These are phyloP conservation scores for Argyresthia goedartella DNA, from an alignment of 2,888 invertebrate species.

Conservation along the genomic window DNA sequence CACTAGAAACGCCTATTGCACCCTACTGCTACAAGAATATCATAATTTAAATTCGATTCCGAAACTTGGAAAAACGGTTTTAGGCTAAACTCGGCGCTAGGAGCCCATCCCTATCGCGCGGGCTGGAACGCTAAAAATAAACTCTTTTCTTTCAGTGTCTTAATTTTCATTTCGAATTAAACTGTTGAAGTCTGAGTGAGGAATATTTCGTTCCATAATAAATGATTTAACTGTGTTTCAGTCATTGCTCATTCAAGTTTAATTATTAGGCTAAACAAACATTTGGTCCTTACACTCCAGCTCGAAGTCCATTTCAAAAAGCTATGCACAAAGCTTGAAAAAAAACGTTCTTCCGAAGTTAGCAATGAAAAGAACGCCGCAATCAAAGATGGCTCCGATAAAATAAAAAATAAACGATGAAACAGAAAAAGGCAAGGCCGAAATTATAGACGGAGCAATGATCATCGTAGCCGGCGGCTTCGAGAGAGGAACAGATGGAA, in stretches of 20 bases:
- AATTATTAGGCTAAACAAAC: not conserved
- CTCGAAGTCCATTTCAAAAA: too few species aligned
- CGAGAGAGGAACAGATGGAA: not conserved
- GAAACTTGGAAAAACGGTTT: not conserved
- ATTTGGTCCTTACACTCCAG: not conserved
- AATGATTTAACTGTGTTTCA: not conserved
- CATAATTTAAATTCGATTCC: slow-evolving; percentile 3
- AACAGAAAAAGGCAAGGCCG: slow-evolving; percentile 20
- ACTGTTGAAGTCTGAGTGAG: not conserved
- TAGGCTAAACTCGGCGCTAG: not conserved
- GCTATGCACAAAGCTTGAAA: not conserved
- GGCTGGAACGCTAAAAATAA: too few species aligned
- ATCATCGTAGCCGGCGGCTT: slow-evolving; percentile 26
- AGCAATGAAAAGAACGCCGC: slow-evolving; percentile 26
- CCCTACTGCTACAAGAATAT: not conserved
- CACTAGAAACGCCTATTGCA: slow-evolving; percentile 60
- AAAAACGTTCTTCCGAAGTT: not conserved
- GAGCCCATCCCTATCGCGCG: too few species aligned
- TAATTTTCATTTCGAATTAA: too few species aligned
- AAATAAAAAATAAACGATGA: slow-evolving; percentile 13
- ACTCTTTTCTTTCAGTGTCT: too few species aligned
- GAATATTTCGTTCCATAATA: not conserved
- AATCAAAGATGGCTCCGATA: slow-evolving; percentile 30
- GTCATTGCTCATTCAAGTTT: too few species aligned
- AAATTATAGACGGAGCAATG: slow-evolving; percentile 26